phyloP scores from a whole-genome alignment of 2,113 vertebrate species.

The Macaca nemestrina region DNA sequence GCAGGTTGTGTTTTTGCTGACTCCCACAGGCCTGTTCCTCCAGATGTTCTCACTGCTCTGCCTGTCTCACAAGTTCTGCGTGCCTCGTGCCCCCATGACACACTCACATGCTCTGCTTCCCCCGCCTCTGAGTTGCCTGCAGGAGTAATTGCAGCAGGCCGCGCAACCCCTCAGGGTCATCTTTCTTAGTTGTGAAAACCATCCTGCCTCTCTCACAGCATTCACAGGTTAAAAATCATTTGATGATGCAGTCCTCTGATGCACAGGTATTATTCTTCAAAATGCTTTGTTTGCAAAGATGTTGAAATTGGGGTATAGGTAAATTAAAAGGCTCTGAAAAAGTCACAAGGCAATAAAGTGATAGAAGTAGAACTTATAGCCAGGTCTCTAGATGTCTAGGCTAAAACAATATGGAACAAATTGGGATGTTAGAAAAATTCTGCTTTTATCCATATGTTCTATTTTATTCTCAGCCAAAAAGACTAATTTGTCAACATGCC shows the following conservation, averaged over 20 bases:
- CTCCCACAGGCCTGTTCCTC: slow-evolving; percentile 7
- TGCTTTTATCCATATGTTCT: not conserved
- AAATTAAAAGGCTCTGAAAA: not conserved
- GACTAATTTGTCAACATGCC: not conserved
- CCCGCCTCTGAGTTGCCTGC: not conserved
- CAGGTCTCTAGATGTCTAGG: not conserved
- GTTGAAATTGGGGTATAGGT: not conserved
- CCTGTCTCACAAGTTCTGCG: not conserved
- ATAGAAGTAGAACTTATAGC: not conserved
- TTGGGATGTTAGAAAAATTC: not conserved
- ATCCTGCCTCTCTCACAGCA: not conserved
- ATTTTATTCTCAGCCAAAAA: not conserved
- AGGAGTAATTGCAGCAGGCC: not conserved
- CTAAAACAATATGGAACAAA: not conserved
- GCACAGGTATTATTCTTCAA: not conserved
- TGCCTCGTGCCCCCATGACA: not conserved
- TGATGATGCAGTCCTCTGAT: not conserved
- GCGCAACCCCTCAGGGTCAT: not conserved
- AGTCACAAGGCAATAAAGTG: not conserved
- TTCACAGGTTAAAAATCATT: not conserved
- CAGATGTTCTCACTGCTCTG: slow-evolving; percentile 13
- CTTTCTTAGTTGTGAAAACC: not conserved
- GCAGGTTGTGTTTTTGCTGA: not conserved
- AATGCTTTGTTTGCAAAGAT: not conserved
- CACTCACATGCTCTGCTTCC: not conserved